Base-by-base conservation (phyloP, 2,113 vertebrate genomes). In the Halichoeres trimaculatus region DNA sequence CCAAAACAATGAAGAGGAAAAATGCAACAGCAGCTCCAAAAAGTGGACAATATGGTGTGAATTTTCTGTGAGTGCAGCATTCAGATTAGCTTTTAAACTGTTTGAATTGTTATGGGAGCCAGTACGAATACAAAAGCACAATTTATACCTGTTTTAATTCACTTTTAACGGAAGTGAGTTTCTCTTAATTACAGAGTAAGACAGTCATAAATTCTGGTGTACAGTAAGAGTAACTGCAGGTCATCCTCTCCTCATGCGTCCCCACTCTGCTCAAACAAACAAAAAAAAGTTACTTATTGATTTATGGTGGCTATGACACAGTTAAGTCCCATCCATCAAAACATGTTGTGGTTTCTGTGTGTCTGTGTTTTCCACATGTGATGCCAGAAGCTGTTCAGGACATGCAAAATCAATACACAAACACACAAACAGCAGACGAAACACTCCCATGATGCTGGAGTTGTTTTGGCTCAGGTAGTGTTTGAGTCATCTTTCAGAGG, bases 231-330 rank as follows among this genome's bases (percentile, higher is more conserved):
- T 6, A 45, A 56, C 41, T 24, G n/a, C 8, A 22, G 13, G 66
- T 59, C n/a, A 52, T 10, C 34, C 13, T 1, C 43, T 2, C 1
- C 5, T 57, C 17, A 3, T 0, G 2, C n/a, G 40, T 14, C 16
- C 4, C 12, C 5, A 16, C 20, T 5, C 11, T 65, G 50, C 17
- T n/a, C 23, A 54, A 70, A 80, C 60, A 71, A 19, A 80, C 60
- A 71, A 19, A 40, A 71, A 19, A 40, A 67, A n/a, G 60, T 80
- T 68, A 71, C 64, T 64, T 60, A 66, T 85, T 83, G 45, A 60
- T 85, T 83, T 50, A 60, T 23, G 59, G 23, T n/a, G 53, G 1
- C 1, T 10, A 48, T 52, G 43, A 82, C 68, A 54, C 3, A 22
- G 4, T 40, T 0, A 22, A 10, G 6, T 8, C 30, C 30, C 3